phyloP scores from a whole-genome alignment of 1,140 invertebrate genomes.

The Bombus turneri region DNA sequence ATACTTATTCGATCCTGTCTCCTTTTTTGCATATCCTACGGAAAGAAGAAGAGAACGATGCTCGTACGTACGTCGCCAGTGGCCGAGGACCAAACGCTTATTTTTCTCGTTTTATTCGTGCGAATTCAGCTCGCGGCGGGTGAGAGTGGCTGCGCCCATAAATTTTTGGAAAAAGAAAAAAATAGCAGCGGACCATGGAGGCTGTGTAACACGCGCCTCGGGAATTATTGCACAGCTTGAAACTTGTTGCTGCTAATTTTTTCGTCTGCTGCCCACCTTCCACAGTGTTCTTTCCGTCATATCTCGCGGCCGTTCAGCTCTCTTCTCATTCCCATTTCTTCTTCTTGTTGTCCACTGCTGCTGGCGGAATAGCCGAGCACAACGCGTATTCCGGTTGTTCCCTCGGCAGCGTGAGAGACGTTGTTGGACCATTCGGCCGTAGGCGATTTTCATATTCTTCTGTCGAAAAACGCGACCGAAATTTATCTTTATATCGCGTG shows the following conservation, averaged over 20 bases:
- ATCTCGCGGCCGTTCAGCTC: neutral
- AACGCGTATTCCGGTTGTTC: slow-evolving; percentile 43
- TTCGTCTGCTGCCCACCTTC: neutral
- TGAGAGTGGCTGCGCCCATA: slow-evolving; percentile 66
- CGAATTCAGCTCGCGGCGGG: slow-evolving; percentile 65
- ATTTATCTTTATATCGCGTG: too few relatives aligned
- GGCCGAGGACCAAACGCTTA: neutral
- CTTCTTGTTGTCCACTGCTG: slow-evolving; percentile 22
- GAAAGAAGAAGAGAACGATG: too few relatives aligned
- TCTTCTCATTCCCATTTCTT: neutral
- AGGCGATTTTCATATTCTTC: too few relatives aligned
- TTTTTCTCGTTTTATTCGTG: slow-evolving; percentile 6
- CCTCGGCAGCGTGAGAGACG: neutral
- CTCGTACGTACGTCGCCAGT: neutral
- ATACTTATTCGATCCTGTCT: too few relatives aligned
- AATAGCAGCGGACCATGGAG: slow-evolving; percentile 15
- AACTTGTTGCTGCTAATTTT: slow-evolving; percentile 61
- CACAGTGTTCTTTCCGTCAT: neutral
- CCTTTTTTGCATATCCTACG: too few relatives aligned
- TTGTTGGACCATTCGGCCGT: neutral
- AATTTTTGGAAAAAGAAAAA: slow-evolving; percentile 68
- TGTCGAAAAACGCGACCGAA: too few relatives aligned
- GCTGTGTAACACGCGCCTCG: slow-evolving; percentile 69
- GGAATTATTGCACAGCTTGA: slow-evolving; percentile 70
- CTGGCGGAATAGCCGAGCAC: slow-evolving; percentile 41